These are phyloP conservation scores for Muscina levida DNA, from an alignment of 2,888 invertebrate species.

Conservation along the genomic window DNA sequence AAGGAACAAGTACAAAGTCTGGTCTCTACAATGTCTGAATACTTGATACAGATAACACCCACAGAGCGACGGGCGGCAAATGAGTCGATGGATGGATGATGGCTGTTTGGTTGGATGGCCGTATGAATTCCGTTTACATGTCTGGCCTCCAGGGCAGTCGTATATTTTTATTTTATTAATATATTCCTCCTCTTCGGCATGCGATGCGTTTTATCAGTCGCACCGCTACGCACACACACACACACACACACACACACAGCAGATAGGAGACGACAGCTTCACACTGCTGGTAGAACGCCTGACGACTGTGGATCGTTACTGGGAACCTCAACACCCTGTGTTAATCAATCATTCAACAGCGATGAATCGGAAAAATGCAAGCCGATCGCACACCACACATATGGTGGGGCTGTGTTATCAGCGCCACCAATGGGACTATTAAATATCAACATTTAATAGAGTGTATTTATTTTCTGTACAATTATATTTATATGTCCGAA, in stretches of 20 bases:
- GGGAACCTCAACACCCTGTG: constrained; percentile 42
- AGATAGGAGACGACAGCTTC: not conserved
- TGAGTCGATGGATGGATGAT: no score
- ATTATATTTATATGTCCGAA: constrained; percentile 51
- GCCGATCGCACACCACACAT: constrained; percentile 41
- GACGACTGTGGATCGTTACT: not conserved
- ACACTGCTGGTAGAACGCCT: not conserved
- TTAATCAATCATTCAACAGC: constrained; percentile 22
- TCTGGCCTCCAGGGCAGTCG: constrained; percentile 64
- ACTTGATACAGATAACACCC: constrained; percentile 52
- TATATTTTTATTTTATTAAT: constrained; percentile 49
- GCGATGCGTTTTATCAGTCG: constrained; percentile 58
- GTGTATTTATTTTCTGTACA: constrained; percentile 43
- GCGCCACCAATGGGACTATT: constrained; percentile 1
- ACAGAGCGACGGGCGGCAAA: constrained; percentile 40
- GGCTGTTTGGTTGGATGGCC: not conserved
- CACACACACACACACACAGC: constrained; percentile 5
- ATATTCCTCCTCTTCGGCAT: constrained; percentile 15
- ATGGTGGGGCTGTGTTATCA: constrained; percentile 60
- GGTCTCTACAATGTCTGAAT: constrained; percentile 39
- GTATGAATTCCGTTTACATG: constrained; percentile 41
- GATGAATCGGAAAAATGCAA: constrained; percentile 25
- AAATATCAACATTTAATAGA: constrained; percentile 39
- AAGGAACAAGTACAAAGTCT: constrained; percentile 62
- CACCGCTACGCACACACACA: constrained; percentile 21